Conservation (phyloP, 2,888 invertebrate genomes). For the Patella depressa region DNA sequence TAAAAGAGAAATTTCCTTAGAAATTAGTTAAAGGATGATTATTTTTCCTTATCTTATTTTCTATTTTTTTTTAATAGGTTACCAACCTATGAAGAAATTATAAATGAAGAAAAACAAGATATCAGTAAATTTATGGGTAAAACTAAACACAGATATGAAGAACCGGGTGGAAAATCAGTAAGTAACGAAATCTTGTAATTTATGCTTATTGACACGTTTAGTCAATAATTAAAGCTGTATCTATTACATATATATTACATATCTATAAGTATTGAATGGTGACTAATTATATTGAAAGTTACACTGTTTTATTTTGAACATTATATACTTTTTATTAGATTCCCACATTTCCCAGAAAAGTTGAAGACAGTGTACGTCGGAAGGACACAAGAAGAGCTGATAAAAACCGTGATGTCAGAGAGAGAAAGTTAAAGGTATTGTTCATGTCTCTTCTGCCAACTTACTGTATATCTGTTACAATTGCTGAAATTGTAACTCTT, state of each 20-base stretch:
- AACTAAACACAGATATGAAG: constrained; percentile 96
- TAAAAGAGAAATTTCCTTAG: too few species aligned
- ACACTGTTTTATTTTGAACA: neutral
- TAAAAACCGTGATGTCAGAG: constrained; percentile 79
- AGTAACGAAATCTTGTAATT: constrained; percentile 33
- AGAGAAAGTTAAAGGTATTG: constrained; percentile 59
- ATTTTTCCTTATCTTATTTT: too few species aligned
- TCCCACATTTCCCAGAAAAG: constrained; percentile 91
- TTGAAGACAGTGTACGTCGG: constrained; percentile 85
- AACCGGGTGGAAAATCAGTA: constrained; percentile 89
- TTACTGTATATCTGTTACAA: too few species aligned
- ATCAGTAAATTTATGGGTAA: constrained; percentile 75
- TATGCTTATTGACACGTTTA: neutral
- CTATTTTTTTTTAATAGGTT: constrained; percentile 45
- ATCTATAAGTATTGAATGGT: neutral
- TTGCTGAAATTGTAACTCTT: too few species aligned
- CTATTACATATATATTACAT: neutral
- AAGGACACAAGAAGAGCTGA: constrained; percentile 84
- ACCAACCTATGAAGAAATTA: constrained; percentile 78
- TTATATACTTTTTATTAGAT: constrained; percentile 73
- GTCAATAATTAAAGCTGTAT: constrained; percentile 16
- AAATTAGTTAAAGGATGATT: too few species aligned
- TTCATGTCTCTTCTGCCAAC: too few species aligned
- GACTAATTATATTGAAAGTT: neutral
- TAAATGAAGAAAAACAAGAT: constrained; percentile 83